phyloP scores from a whole-genome alignment of 2,888 invertebrate species.

The Pogonocherus hispidulus region DNA sequence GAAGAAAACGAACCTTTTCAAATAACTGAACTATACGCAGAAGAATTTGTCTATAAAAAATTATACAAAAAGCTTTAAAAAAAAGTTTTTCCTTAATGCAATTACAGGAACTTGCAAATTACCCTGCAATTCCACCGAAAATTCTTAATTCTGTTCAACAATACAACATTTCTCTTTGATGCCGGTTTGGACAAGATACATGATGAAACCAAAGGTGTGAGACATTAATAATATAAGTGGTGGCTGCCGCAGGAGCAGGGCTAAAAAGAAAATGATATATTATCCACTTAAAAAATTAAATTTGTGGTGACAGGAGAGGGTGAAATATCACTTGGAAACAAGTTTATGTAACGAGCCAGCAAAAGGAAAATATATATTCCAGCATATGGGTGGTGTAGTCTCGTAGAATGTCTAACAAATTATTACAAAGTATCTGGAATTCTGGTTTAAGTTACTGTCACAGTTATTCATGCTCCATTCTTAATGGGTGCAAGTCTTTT shows the following conservation, averaged over 20 bases:
- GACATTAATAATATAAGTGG: background rate
- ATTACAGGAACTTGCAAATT: no score
- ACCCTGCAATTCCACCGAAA: no score
- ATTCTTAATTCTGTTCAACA: no score
- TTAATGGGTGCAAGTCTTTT: no score
- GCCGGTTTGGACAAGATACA: no score
- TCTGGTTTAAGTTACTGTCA: background rate
- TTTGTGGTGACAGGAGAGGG: background rate
- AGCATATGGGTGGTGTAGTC: background rate
- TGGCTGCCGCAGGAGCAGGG: background rate
- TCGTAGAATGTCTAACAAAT: background rate
- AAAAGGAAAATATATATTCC: background rate
- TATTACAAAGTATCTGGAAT: background rate
- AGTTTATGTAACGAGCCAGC: background rate
- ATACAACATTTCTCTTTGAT: no score
- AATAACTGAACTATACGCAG: no score
- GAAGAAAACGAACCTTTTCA: no score
- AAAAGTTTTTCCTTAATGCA: no score
- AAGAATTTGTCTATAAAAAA: no score
- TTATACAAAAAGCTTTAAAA: no score
- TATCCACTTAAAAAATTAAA: constrained; percentile 6
- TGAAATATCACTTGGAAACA: background rate
- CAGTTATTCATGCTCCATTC: background rate
- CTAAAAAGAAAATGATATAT: background rate
- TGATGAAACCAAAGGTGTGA: background rate